A percentile compares a stretch with the other conserved stretches of the same genome.
Evolutionary conservation across 2,888 invertebrate species (phyloP).

Genomic region (Volucella bombylans): DNA sequence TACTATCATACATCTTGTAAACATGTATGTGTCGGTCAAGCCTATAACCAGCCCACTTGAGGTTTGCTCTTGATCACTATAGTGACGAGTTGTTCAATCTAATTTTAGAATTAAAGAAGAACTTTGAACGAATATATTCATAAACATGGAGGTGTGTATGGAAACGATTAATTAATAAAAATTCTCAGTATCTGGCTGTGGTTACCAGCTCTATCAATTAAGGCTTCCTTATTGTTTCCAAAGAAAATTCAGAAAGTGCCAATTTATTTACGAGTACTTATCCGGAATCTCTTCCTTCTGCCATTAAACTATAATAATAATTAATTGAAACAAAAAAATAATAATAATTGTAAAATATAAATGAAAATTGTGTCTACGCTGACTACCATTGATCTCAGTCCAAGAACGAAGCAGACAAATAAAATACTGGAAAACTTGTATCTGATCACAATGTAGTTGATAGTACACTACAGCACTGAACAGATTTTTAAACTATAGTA

Average conservation of each 20-base stretch:
- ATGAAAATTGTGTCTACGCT: not conserved
- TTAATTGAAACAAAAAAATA: slow-evolving; percentile 26
- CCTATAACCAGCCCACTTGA: not conserved
- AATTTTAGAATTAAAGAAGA: no score
- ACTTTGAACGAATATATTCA: not conserved
- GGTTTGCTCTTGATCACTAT: not conserved
- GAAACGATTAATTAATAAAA: not conserved
- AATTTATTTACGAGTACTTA: slow-evolving; percentile 29
- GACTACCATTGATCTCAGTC: slow-evolving; percentile 44
- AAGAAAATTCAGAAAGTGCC: slow-evolving; percentile 10
- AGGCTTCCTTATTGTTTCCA: slow-evolving; percentile 4
- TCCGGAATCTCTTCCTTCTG: slow-evolving; percentile 10
- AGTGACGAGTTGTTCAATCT: no score
- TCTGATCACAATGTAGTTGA: not conserved
- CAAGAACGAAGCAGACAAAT: slow-evolving; percentile 10
- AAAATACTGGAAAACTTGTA: slow-evolving; percentile 1
- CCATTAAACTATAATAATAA: slow-evolving; percentile 3
- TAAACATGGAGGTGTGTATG: not conserved
- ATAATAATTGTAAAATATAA: no score
- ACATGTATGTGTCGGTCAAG: not conserved
- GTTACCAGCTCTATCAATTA: slow-evolving; percentile 16
- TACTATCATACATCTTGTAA: not conserved
- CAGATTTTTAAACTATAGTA: no score
- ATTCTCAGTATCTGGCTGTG: not conserved
- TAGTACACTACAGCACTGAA: no score